Conservation (phyloP, 1,140 invertebrate species). For the Pseudomyrmex flavicornis region DNA sequence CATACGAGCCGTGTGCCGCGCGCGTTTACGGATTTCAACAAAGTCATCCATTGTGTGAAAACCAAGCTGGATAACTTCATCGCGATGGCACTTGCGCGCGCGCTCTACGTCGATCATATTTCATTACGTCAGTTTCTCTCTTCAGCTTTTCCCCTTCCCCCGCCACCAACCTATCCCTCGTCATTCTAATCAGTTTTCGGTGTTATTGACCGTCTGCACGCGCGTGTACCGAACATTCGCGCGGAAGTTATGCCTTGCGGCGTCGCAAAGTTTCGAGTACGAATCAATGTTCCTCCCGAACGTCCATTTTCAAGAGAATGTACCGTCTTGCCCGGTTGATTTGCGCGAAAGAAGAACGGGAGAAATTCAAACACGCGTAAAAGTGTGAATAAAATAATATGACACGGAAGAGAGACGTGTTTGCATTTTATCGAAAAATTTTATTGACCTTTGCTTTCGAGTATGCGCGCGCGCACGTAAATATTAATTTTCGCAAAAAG, state of each 20-base stretch:
- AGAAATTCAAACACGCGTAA: background rate
- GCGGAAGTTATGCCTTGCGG: slow-evolving; percentile 38
- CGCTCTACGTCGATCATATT: slow-evolving; percentile 58
- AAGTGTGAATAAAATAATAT: background rate
- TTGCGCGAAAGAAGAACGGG: background rate
- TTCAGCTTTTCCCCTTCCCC: background rate
- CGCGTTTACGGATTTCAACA: slow-evolving; percentile 49
- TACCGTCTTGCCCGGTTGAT: slow-evolving; percentile 18
- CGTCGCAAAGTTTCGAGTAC: slow-evolving; percentile 34
- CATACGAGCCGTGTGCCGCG: background rate
- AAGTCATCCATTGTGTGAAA: slow-evolving; percentile 51
- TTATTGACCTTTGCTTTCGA: background rate
- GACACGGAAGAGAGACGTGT: background rate
- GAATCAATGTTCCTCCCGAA: slow-evolving; percentile 44
- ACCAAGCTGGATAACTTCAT: slow-evolving; percentile 59
- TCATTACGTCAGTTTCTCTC: slow-evolving; percentile 47
- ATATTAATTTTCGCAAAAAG: slow-evolving; percentile 27
- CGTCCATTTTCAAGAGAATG: background rate
- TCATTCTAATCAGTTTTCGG: slow-evolving; percentile 26
- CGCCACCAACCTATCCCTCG: background rate
- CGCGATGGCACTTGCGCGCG: slow-evolving; percentile 49
- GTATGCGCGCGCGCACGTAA: background rate
- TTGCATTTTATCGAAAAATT: slow-evolving; percentile 2
- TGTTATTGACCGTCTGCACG: slow-evolving; percentile 44
- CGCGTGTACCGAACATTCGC: slow-evolving; percentile 23